These are phyloP conservation scores for Tetrax tetrax DNA, from an alignment of 2,113 vertebrate species.

Conservation along the genomic window DNA sequence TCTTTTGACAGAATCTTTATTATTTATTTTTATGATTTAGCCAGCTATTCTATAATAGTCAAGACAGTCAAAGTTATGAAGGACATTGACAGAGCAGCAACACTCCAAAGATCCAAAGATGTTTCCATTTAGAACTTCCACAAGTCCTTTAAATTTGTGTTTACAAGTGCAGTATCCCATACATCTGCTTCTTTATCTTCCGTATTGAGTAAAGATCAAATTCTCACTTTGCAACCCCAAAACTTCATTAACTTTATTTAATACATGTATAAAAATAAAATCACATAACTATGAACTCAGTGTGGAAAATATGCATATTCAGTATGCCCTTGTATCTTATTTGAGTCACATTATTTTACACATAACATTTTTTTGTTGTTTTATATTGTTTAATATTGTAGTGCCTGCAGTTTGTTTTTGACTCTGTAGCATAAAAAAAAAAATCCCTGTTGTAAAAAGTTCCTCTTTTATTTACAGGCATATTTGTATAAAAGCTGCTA, in stretches of 20 bases:
- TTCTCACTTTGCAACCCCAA: fast-evolving
- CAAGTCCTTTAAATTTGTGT: neutral
- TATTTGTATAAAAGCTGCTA: neutral
- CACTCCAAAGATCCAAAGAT: neutral
- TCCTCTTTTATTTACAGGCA: neutral
- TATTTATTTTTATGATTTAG: neutral
- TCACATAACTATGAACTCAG: neutral
- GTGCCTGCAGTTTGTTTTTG: neutral
- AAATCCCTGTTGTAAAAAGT: neutral
- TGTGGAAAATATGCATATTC: neutral
- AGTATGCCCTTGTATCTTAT: neutral
- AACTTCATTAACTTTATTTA: neutral
- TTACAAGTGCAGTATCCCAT: neutral
- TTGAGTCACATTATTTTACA: neutral
- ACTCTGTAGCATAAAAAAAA: neutral
- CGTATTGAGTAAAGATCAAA: neutral
- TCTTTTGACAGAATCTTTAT: neutral
- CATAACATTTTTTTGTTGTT: neutral
- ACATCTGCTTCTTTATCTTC: neutral
- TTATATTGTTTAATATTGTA: neutral
- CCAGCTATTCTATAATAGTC: neutral
- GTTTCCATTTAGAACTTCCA: neutral
- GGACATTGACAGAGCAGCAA: neutral
- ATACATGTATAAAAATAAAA: neutral
- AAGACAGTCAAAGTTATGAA: neutral